Evolutionary conservation across 2,113 vertebrate species (phyloP).

Genomic region (Clarias batrachus): DNA sequence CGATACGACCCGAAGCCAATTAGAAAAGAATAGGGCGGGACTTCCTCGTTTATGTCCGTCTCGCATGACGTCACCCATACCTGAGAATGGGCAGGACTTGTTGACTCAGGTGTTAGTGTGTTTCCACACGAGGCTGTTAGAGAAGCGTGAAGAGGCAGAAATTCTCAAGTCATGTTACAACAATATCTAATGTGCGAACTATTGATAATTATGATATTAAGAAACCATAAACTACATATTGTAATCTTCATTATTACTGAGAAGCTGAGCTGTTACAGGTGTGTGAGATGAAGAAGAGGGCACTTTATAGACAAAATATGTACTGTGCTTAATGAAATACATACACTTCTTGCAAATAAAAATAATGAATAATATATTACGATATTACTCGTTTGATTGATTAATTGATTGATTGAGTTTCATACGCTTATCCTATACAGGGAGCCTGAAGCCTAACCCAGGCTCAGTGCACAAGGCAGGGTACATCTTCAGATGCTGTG

Average conservation of each 20-base stretch:
- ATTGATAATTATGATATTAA: neutral
- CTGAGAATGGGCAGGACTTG: conserved; percentile 55
- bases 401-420: no score
- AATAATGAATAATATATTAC: no score
- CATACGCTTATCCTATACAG: no score
- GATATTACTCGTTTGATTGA: no score
- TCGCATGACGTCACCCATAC: conserved; percentile 60
- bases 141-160: neutral
- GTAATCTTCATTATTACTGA: neutral
- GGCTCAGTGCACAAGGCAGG: no score
- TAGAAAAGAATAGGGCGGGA: conserved; percentile 57
- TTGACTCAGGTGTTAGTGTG: neutral
- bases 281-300: neutral
- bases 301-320: neutral
- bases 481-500: no score
- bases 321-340: neutral
- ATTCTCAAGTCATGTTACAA: neutral
- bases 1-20: conserved; percentile 57
- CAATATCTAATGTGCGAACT: neutral
- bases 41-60: conserved; percentile 64
- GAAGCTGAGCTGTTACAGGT: neutral
- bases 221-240: neutral
- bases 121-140: neutral
- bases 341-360: neutral
- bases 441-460: no score